Evolutionary conservation across 2,888 invertebrate species (phyloP).

Genomic region (Cephonodes hylas): DNA sequence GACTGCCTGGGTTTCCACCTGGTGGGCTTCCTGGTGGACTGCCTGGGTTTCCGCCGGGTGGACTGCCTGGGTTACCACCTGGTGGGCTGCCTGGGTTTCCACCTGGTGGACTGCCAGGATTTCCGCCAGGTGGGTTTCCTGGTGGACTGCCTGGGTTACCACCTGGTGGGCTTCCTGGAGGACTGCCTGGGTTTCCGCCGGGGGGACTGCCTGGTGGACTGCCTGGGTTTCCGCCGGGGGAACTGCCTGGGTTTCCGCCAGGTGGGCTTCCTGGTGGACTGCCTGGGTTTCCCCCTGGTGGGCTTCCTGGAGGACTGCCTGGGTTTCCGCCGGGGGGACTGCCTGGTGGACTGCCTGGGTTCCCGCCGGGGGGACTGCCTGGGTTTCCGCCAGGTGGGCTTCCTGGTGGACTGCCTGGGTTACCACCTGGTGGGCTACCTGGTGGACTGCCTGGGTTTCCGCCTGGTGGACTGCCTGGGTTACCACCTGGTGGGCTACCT

Average conservation of each 20-base stretch:
- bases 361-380: neutral
- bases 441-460: neutral
- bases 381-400: neutral
- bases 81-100: neutral
- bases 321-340: too few species aligned
- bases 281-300: neutral
- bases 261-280: neutral
- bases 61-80: neutral
- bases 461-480: neutral
- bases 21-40: neutral
- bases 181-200: neutral
- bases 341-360: too few species aligned
- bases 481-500: neutral
- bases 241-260: neutral
- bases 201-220: too few species aligned
- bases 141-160: too few species aligned
- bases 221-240: neutral
- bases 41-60: neutral
- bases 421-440: neutral
- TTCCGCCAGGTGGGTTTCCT: neutral
- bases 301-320: too few species aligned
- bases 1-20: neutral
- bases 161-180: neutral
- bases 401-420: neutral
- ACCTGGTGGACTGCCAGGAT: neutral